Base-by-base conservation (phyloP, 35 echinoderm and acorn worm genomes). In the Eucidaris tribuloides region DNA sequence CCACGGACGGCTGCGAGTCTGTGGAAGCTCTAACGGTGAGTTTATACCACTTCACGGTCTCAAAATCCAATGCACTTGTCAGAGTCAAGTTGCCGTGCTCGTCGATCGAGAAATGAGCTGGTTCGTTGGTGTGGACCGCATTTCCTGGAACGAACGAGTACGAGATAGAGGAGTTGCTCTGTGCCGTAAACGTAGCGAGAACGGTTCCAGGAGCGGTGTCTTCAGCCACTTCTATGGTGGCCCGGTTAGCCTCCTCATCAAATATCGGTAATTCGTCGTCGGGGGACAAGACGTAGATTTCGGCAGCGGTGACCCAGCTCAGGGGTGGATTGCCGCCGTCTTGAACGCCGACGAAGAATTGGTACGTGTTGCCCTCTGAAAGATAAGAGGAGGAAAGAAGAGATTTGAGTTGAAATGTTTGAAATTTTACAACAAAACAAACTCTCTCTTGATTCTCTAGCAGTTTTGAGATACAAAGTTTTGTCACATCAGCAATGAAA, bases 321-420 rank as follows among this genome's bases (percentile, higher is more conserved):
- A 86, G 37, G 15, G 85, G 39, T 2, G 78, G 82, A 5, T 78
- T 65, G 9, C 96, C 96, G 37, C 83, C 56, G 45, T 99, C 96
- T 0, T 59, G 66, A 19, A 88, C 96, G 84, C 82, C 45, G 25
- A 99, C 52, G 76, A 99, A 99, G 87, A 99, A 99, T 83, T 90
- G 90, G 41, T 79, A 80, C 27, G 34, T 44, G 28, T 46, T 33
- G 52, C 76, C 87, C 52, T 92, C 90, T 92, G 84, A 2, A 79
- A 3, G 9, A 77, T 19, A 77, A n/a, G 58, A 32, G 44, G 7
- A 85, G 33, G 29, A 58, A 79, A 33, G 5, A 43, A 87, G 83
- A n/a, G n/a, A n/a, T n/a, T n/a, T n/a, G n/a, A n/a, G n/a, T n/a
- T n/a, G n/a, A n/a, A n/a, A n/a, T n/a, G n/a, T n/a, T n/a, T n/a